Conservation (phyloP, 2,888 invertebrate genomes). For the Smittia aterrima region DNA sequence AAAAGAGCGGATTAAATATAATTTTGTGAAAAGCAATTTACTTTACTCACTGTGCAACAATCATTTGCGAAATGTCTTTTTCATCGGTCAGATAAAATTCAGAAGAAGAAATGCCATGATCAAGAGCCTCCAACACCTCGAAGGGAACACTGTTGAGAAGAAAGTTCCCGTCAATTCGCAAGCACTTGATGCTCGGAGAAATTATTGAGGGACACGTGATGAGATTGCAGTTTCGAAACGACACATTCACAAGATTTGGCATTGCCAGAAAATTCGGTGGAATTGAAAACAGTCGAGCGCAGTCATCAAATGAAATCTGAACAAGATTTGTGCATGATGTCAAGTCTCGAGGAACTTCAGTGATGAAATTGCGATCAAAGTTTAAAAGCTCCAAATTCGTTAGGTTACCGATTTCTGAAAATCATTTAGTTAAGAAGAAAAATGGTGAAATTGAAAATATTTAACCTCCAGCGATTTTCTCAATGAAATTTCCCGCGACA, state of each 20-base stretch:
- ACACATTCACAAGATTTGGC: slow-evolving; percentile 1
- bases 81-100: slow-evolving; percentile 27
- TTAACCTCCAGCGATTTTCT: slow-evolving; percentile 9
- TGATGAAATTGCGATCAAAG: slow-evolving; percentile 32
- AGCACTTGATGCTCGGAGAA: background rate
- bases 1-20: too few species aligned
- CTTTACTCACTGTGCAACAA: background rate
- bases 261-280: slow-evolving; percentile 21
- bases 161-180: slow-evolving; percentile 7
- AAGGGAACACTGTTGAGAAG: slow-evolving; percentile 17
- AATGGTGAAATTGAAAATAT: background rate
- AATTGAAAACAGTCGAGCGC: slow-evolving; percentile 3
- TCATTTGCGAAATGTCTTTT: background rate
- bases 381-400: slow-evolving; percentile 23
- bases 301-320: slow-evolving; percentile 36
- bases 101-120: background rate
- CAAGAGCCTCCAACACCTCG: background rate
- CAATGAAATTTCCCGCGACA: slow-evolving; percentile 26
- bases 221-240: slow-evolving; percentile 13
- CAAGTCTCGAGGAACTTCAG: slow-evolving; percentile 3
- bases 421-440: too few species aligned
- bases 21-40: too few species aligned
- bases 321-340: slow-evolving; percentile 13
- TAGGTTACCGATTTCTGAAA: slow-evolving; percentile 22
- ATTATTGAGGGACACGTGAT: background rate